These are phyloP conservation scores for Phalera bucephala DNA, from an alignment of 2,888 invertebrate genomes.

Conservation along the genomic window DNA sequence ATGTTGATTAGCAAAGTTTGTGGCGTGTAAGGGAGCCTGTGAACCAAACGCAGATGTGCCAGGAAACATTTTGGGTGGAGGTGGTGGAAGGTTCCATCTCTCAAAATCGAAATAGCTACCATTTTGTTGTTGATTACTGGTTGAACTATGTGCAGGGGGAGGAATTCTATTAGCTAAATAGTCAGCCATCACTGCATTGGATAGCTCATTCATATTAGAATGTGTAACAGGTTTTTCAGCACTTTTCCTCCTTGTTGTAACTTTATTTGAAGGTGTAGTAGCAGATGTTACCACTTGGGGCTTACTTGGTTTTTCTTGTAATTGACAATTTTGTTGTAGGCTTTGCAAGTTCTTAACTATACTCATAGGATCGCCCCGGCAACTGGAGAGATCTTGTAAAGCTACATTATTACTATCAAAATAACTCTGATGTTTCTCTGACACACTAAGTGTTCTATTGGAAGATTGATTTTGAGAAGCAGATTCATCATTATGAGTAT, in stretches of 20 bases:
- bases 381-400: slow-evolving; percentile 88
- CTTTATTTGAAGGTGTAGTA: slow-evolving; percentile 46
- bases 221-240: slow-evolving; percentile 78
- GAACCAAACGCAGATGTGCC: slow-evolving; percentile 82
- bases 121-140: slow-evolving; percentile 83
- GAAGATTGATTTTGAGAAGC: slow-evolving; percentile 70
- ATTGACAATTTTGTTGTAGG: slow-evolving; percentile 83
- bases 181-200: slow-evolving; percentile 81
- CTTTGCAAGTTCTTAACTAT: slow-evolving; percentile 88
- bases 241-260: slow-evolving; percentile 82
- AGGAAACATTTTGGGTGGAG: slow-evolving; percentile 87
- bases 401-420: slow-evolving; percentile 85
- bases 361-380: slow-evolving; percentile 89
- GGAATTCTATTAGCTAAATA: slow-evolving; percentile 85
- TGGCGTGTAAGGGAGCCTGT: slow-evolving; percentile 81
- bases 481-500: slow-evolving; percentile 71
- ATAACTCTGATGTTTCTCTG: slow-evolving; percentile 83
- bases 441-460: slow-evolving; percentile 68
- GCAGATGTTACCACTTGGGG: slow-evolving; percentile 54
- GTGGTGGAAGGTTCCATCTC: slow-evolving; percentile 89
- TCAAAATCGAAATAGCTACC: slow-evolving; percentile 91
- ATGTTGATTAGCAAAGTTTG: slow-evolving; percentile 84
- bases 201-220: slow-evolving; percentile 78
- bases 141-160: slow-evolving; percentile 88
- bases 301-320: slow-evolving; percentile 81